Conservation (phyloP, 2,113 vertebrate species). For the Stomatorhinus ivindoensis region DNA sequence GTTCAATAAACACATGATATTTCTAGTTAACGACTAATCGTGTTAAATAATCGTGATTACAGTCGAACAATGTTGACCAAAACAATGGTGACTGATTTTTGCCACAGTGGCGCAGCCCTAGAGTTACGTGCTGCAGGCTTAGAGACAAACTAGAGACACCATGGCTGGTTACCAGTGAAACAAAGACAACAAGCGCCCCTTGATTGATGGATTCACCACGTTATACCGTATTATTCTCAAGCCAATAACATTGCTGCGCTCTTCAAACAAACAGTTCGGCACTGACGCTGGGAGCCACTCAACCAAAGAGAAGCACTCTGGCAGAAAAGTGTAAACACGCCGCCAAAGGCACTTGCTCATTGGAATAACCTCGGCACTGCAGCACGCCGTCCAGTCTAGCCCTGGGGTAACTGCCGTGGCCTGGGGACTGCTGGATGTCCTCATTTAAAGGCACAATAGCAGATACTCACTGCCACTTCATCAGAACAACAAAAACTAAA, state of each 20-base stretch:
- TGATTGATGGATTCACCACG: not conserved
- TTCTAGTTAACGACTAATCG: not conserved
- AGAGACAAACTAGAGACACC: not conserved
- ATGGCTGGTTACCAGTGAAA: not conserved
- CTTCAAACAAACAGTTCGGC: not conserved
- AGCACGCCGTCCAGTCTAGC: not conserved
- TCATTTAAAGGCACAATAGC: not conserved
- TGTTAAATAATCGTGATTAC: not conserved
- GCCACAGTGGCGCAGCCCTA: not conserved
- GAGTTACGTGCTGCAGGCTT: not conserved
- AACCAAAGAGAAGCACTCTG: not conserved
- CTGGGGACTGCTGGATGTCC: not conserved
- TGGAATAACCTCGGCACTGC: not conserved
- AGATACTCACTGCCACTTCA: not conserved
- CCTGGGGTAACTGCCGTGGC: not conserved
- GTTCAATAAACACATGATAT: not conserved
- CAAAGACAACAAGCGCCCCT: not conserved
- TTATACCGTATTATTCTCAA: not conserved
- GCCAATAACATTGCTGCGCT: not conserved
- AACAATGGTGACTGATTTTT: not conserved
- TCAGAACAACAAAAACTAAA: not conserved
- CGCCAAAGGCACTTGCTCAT: not conserved
- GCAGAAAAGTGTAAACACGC: not conserved
- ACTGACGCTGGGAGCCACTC: not conserved
- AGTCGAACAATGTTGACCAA: not conserved